Conservation (phyloP, 2,797 vertebrate species). For the Pteropus rufus region DNA sequence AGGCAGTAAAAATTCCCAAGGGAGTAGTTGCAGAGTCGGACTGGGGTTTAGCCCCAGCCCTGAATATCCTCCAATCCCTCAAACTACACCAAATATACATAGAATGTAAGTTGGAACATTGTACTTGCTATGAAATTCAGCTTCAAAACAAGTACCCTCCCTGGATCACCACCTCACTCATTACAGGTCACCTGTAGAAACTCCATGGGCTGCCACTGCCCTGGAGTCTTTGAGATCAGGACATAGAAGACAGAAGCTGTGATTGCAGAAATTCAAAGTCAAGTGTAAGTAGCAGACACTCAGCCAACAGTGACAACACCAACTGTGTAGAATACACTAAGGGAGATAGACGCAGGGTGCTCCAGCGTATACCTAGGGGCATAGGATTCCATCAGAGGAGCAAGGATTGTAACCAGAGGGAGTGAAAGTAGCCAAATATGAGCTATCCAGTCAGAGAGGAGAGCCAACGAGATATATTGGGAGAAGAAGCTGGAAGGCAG, state of each 20-base stretch:
- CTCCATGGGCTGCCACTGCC: no score
- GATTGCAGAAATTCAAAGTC: not conserved
- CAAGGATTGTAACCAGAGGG: not conserved
- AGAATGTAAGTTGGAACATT: not conserved
- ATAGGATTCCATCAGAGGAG: not conserved
- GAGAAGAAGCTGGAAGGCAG: not conserved
- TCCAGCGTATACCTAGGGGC: fast-evolving
- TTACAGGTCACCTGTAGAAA: not conserved
- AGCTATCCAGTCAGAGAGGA: not conserved
- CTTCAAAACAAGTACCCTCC: not conserved
- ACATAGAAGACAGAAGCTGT: not conserved
- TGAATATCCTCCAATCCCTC: fast-evolving
- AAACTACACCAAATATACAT: fast-evolving
- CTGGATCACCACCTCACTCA: no score
- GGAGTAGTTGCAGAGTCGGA: fast-evolving
- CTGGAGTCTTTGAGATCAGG: not conserved
- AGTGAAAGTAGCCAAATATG: not conserved
- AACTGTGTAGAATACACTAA: no score
- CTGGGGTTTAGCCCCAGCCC: not conserved
- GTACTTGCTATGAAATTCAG: not conserved
- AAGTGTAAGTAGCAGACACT: not conserved
- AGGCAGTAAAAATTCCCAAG: no score
- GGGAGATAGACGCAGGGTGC: not conserved
- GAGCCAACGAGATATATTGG: fast-evolving
- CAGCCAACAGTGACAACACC: not conserved